These are phyloP conservation scores for Regulus satrapa DNA, from an alignment of 2,113 vertebrate species.

Conservation along the genomic window DNA sequence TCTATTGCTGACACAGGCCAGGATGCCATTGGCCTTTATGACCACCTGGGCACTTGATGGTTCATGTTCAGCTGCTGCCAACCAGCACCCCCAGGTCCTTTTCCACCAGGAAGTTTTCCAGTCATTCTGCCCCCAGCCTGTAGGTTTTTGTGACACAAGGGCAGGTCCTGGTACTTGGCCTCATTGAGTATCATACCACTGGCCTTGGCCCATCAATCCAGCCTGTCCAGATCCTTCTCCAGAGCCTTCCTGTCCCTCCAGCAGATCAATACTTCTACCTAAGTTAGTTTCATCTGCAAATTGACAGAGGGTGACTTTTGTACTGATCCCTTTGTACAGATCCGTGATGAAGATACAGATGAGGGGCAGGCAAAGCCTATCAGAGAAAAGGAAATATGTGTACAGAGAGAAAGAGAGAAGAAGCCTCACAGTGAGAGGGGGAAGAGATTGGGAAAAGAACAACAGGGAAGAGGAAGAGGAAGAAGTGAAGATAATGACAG, in stretches of 20 bases:
- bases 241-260: neutral
- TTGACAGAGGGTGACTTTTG: neutral
- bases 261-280: neutral
- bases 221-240: neutral
- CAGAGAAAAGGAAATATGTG: neutral
- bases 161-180: neutral
- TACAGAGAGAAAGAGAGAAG: neutral
- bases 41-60: too few relatives aligned
- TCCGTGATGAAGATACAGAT: neutral
- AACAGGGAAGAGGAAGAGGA: neutral
- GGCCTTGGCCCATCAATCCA: fast-evolving
- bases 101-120: fast-evolving
- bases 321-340: neutral
- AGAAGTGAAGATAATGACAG: neutral
- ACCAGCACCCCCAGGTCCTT: fast-evolving
- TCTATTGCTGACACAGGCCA: neutral
- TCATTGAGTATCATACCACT: fast-evolving
- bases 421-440: neutral
- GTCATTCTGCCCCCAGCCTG: neutral
- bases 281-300: neutral
- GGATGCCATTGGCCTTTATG: neutral
- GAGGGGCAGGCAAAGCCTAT: neutral
- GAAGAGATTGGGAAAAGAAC: neutral
- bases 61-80: neutral
- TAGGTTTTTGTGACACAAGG: neutral